Evolutionary conservation across 2,797 vertebrate genomes (phyloP), one percentile per base, ranked within the genome.

Genomic region (Pitangus sulphuratus): DNA sequence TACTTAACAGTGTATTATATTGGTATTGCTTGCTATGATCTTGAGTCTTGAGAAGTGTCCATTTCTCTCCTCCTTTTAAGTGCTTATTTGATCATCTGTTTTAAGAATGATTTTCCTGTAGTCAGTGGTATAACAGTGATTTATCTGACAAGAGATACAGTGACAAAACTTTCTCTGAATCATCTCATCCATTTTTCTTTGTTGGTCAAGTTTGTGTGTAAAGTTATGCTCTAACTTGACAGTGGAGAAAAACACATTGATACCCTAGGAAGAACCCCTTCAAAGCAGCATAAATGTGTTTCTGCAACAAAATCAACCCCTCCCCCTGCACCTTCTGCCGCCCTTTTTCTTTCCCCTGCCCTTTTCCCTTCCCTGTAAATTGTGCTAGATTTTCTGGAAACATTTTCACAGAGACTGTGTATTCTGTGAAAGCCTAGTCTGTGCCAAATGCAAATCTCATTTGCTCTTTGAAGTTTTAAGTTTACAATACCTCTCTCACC

Each of bases 281-380:
- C 39, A 79, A 80, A 89, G 19, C 30, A 61, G n/a, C 42, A 62
- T 77, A 39, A 65, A 21, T 79, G 16, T 40, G 12, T 58, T 85
- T 70, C 64, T 87, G 47, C 33, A 54, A 47, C 16, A 62, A 85
- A 76, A 65, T 54, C 2, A 9, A 10, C 35, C 9, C 21, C 12
- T n/a, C 17, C 20, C 20, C 8, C 3, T 4, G 5, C 48, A 28
- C 25, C 25, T 40, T 0, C 0, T 45, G 33, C 20, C 28, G 48
- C 37, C 24, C 24, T 66, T 39, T 65, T 48, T 44, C 39, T 54
- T 47, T 0, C 0, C 40, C 40, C 30, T 17, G 15, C n/a, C 15
- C 22, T 64, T 50, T 61, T 40, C 33, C 44, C 66, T 57, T 57
- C 16, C 6, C 9, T 39, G 24, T 80, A 40, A 85, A 51, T 33